Percentiles rank a stretch among this genome's conserved stretches.
Conservation (phyloP, 2,888 invertebrate genomes). For the Macrophya annulata region DNA sequence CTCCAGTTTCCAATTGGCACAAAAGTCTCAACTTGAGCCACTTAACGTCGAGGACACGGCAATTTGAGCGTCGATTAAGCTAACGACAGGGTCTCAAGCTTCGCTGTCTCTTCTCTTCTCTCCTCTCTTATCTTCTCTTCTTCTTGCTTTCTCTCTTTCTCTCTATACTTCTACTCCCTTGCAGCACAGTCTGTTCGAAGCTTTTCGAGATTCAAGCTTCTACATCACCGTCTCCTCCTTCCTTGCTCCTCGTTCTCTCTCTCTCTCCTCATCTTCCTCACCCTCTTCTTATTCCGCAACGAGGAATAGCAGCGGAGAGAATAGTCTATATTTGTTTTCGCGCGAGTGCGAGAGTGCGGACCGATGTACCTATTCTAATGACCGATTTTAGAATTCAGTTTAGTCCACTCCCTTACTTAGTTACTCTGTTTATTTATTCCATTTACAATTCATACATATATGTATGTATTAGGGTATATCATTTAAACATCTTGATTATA, state of each 20-base stretch:
- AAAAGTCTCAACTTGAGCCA: slow-evolving; percentile 52
- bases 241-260: not conserved
- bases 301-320: slow-evolving; percentile 26
- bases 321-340: slow-evolving; percentile 37
- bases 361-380: slow-evolving; percentile 37
- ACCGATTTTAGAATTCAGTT: slow-evolving; percentile 22
- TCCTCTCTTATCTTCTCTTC: not conserved
- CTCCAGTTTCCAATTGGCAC: slow-evolving; percentile 53
- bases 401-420: not conserved
- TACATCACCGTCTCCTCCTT: slow-evolving; percentile 10
- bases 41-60: slow-evolving; percentile 48
- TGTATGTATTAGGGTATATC: not conserved
- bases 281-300: slow-evolving; percentile 11
- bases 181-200: not conserved
- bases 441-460: not conserved
- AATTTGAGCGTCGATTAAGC: slow-evolving; percentile 50
- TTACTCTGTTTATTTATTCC: not conserved
- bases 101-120: slow-evolving; percentile 11
- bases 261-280: slow-evolving; percentile 4
- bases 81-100: slow-evolving; percentile 35
- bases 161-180: not conserved
- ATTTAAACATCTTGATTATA: not conserved
- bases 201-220: slow-evolving; percentile 21
- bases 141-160: not conserved
- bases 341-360: slow-evolving; percentile 31